phyloP scores from a whole-genome alignment of 2,113 vertebrate genomes.

The Dermatemys mawii region DNA sequence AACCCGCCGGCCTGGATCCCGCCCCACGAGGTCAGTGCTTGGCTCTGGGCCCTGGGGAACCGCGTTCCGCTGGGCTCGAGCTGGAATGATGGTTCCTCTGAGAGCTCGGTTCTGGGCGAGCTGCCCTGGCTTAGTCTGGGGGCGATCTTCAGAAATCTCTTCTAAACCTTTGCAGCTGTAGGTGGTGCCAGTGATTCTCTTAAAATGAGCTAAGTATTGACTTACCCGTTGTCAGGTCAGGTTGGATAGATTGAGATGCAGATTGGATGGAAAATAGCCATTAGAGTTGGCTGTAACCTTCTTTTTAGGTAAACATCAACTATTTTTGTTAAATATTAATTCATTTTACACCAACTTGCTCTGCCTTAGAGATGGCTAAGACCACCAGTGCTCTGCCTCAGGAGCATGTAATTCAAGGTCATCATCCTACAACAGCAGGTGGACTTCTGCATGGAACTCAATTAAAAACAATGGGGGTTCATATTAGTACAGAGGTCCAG shows the following conservation, averaged over 20 bases:
- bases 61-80: neutral
- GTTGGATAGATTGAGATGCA: neutral
- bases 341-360: neutral
- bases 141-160: neutral
- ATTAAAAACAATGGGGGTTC: too few relatives aligned
- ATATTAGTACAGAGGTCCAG: neutral
- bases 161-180: neutral
- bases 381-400: neutral
- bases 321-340: neutral
- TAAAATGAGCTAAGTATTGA: neutral
- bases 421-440: too few relatives aligned
- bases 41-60: neutral
- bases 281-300: neutral
- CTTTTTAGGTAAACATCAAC: neutral
- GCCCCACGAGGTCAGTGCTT: conserved; percentile 86
- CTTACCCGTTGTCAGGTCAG: neutral
- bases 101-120: neutral
- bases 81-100: neutral
- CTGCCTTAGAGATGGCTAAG: too few relatives aligned
- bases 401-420: neutral
- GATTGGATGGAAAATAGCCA: neutral
- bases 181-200: neutral
- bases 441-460: too few relatives aligned
- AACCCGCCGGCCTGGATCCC: conserved; percentile 94
- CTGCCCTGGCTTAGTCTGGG: neutral